phyloP scores from a whole-genome alignment of 2,113 vertebrate species.

The Rhinoptilus africanus region DNA sequence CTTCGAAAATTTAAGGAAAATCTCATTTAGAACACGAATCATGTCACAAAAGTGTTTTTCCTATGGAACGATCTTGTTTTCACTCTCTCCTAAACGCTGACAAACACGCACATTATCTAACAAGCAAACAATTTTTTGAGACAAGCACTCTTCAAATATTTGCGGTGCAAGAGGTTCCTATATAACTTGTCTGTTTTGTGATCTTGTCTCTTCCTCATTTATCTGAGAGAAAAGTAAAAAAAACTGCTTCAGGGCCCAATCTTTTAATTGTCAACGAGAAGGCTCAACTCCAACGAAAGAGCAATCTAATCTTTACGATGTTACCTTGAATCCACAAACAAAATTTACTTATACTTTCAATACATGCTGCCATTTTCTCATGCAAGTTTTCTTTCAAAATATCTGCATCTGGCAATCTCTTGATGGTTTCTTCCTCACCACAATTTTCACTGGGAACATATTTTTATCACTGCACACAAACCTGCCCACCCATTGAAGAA shows the following conservation, averaged over 20 bases:
- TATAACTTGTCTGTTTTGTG: background rate
- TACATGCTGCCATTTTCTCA: background rate
- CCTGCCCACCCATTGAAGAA: background rate
- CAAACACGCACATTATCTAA: background rate
- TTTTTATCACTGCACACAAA: background rate
- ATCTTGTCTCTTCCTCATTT: background rate
- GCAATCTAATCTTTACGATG: background rate
- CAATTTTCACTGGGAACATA: background rate
- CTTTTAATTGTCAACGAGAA: background rate
- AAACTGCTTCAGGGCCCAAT: background rate
- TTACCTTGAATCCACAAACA: background rate
- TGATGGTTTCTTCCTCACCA: background rate
- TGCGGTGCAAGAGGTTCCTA: background rate
- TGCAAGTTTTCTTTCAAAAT: background rate
- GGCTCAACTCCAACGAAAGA: background rate
- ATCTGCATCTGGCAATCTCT: background rate
- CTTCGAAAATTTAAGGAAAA: constrained; percentile 74
- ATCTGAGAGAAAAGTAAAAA: background rate
- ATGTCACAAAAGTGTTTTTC: background rate
- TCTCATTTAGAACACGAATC: background rate
- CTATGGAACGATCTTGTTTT: background rate
- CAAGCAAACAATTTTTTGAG: background rate
- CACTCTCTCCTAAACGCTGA: background rate
- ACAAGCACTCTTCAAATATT: background rate
- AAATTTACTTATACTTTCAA: background rate